Evolutionary conservation across 2,113 vertebrate species (phyloP), one percentile per base, ranked within the genome.

Genomic region (Grantiella picta): DNA sequence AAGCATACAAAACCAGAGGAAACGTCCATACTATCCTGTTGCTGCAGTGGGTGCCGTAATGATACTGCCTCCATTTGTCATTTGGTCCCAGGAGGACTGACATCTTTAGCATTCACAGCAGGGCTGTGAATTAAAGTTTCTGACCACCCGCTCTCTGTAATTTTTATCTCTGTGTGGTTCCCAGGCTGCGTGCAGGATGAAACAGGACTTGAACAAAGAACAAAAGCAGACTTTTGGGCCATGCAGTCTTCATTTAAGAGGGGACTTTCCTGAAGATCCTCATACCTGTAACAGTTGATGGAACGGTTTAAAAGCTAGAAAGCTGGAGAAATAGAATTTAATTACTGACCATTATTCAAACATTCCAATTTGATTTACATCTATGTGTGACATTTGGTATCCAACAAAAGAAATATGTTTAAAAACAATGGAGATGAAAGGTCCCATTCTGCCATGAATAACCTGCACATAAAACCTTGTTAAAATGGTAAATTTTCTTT

Each of bases 81-180:
- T 83, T 64, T 2, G 2, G 27, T 78, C 47, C 52, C 72, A 44
- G 80, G 60, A 78, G 77, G 50, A 31, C 35, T 90, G 94, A 47
- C 44, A 31, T 83, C 33, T 29, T 7, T 12, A 66, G 54, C 40
- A 28, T 47, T 92, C 12, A 0, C 91, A 81, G 79, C 57, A 83
- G 47, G 76, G 40, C 65, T 75, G 69, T 81, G 83, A 94, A 84
- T 94, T 76, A 76, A 79, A 76, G 57, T 79, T 65, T 83, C 86
- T 90, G 92, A 44, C 69, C 89, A 75, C 82, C 76, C 0, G 3
- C 64, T 63, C 42, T 35, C 54, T 0, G 0, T 70, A 81, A 81
- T 86, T 94, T 94, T 81, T 66, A 15, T 83, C 79, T 92, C 91
- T 81, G 29, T 86, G 29, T 86, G 91, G 56, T 89, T 90, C 38